These are phyloP conservation scores for Bombus sibiricus DNA, from an alignment of 1,140 invertebrate species.

Conservation along the genomic window DNA sequence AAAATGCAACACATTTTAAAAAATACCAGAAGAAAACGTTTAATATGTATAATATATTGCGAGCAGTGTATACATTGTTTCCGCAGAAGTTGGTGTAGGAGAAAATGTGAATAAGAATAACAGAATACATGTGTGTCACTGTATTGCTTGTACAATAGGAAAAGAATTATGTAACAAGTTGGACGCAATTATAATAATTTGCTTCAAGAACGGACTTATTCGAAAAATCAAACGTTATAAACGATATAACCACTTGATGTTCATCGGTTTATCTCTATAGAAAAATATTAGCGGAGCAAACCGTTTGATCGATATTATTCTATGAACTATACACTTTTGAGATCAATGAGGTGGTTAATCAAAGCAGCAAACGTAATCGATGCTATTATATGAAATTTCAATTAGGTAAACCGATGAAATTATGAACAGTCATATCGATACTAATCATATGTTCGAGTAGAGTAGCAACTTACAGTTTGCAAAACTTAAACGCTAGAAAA, in stretches of 20 bases:
- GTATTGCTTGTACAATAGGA: slow-evolving; percentile 20
- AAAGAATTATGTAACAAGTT: slow-evolving; percentile 46
- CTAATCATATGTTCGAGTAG: not conserved
- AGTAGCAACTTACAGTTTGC: not conserved
- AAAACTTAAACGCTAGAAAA: slow-evolving; percentile 17
- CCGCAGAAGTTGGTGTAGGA: slow-evolving; percentile 37
- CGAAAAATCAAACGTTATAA: not conserved
- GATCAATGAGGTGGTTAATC: not conserved
- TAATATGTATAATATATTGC: slow-evolving; percentile 70
- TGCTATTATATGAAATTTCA: not conserved
- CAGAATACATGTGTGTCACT: slow-evolving; percentile 2
- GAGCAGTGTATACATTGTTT: slow-evolving; percentile 63
- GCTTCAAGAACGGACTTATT: not conserved
- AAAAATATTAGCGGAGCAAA: not conserved
- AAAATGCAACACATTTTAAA: slow-evolving; percentile 58
- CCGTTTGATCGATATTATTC: not conserved
- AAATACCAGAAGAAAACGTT: slow-evolving; percentile 74
- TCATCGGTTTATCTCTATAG: not conserved
- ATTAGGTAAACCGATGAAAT: not conserved
- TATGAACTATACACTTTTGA: not conserved
- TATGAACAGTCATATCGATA: not conserved
- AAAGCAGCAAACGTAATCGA: not conserved
- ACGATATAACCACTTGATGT: not conserved
- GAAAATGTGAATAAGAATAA: slow-evolving; percentile 36
- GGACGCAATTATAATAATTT: slow-evolving; percentile 49